phyloP scores from a whole-genome alignment of 2,113 vertebrate genomes.

The Ammospiza nelsoni region DNA sequence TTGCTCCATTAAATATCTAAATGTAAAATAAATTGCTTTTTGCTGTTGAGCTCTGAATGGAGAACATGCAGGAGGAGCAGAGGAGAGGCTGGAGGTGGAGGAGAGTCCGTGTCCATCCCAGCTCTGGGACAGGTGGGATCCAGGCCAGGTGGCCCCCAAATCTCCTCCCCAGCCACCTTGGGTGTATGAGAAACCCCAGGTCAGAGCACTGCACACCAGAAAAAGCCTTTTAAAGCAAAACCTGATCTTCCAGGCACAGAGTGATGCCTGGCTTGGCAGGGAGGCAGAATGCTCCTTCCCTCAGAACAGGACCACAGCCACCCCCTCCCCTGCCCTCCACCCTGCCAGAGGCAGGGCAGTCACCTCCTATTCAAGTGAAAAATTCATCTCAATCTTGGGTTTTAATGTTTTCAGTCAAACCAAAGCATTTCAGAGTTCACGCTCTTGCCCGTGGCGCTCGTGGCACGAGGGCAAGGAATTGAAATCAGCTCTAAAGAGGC shows the following conservation, averaged over 20 bases:
- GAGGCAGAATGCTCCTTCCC: neutral
- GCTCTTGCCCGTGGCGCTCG: neutral
- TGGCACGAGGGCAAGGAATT: neutral
- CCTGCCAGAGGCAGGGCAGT: neutral
- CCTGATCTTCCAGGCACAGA: neutral
- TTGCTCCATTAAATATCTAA: neutral
- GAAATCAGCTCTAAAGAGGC: neutral
- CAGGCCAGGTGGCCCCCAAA: neutral
- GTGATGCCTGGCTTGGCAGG: neutral
- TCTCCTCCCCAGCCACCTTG: neutral
- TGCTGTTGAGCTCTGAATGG: neutral
- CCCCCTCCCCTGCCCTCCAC: neutral
- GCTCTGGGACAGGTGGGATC: neutral
- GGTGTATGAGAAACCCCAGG: neutral
- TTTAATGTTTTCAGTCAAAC: neutral
- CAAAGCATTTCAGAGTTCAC: constrained; percentile 3
- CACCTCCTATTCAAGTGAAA: neutral
- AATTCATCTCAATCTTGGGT: neutral
- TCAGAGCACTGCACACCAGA: neutral
- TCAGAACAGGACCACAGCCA: neutral
- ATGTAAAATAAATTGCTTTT: neutral
- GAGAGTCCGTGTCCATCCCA: neutral
- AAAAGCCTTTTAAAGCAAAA: neutral
- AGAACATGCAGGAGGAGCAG: neutral
- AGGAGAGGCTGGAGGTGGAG: neutral